phyloP scores from a whole-genome alignment of 2,888 invertebrate genomes.

The Pocota personata region DNA sequence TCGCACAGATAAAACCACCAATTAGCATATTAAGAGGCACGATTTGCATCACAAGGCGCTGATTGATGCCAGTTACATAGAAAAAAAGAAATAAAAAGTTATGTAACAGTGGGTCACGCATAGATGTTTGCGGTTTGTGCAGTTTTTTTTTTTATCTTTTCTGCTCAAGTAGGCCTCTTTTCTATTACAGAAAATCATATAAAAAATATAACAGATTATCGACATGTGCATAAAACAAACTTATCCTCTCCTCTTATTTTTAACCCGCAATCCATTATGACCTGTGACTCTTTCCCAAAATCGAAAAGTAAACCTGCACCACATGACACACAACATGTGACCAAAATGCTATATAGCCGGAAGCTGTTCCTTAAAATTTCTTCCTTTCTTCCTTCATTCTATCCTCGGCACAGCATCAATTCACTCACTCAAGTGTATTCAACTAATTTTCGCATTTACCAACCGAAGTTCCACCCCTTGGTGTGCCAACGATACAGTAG shows the following conservation, averaged over 20 bases:
- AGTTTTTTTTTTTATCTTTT: too few species aligned
- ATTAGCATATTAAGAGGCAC: conserved; percentile 26
- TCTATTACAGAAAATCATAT: too few species aligned
- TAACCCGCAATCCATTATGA: background rate
- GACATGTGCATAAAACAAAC: background rate
- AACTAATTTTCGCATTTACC: conserved; percentile 65
- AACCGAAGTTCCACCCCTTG: conserved; percentile 57
- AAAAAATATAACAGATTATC: too few species aligned
- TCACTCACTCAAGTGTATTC: conserved; percentile 59
- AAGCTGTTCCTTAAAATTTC: conserved; percentile 39
- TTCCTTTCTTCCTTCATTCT: background rate
- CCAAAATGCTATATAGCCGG: conserved; percentile 65
- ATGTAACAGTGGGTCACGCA: background rate
- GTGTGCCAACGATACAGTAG: conserved; percentile 50
- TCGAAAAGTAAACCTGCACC: conserved; percentile 49
- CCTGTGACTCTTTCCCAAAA: conserved; percentile 33
- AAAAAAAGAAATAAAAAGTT: conserved; percentile 5
- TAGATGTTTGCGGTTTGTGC: background rate
- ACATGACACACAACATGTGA: conserved; percentile 56
- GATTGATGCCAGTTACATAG: conserved; percentile 11
- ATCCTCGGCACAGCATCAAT: conserved; percentile 23
- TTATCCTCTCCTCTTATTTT: background rate
- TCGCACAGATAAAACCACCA: conserved; percentile 2
- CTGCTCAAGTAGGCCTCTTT: too few species aligned
- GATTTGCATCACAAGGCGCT: conserved; percentile 43